Base-by-base conservation (phyloP, 2,888 invertebrate genomes). In the Agrochola litura region DNA sequence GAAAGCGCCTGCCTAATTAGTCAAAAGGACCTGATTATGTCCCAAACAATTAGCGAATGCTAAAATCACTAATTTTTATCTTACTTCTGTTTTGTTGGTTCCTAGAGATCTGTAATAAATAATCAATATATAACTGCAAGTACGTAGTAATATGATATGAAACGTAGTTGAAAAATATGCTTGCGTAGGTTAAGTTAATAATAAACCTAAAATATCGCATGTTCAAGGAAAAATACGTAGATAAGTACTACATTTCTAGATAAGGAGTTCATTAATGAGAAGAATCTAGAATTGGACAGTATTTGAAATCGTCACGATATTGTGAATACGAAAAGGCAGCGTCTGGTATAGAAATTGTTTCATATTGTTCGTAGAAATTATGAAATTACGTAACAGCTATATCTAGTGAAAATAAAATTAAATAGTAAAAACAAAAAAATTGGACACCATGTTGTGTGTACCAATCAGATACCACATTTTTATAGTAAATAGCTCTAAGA, bases 11-110 rank as follows among this genome's bases (percentile, higher is more conserved):
- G 16, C 6, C 2, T 63, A 46, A 56, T 76, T 63, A 76, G n/a
- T 61, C 43, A 19, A 43, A 75, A 76, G 9, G n/a, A 46, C 52
- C 60, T 76, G 41, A 75, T 52, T 75, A 75, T 14, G 43, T 63
- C 19, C n/a, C n/a, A 63, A 63, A 76, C 37, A 63, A 76, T 63
- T 37, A 76, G 43, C 61, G 37, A 61, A 61, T 61, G 37, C 46
- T 63, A 14, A 43, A 46, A 56, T 56, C 25, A 63, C 64, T 37
- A 12, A 25, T 64, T 77, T 64, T 49, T 25, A 64, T 64, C 37
- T 56, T 56, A 46, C 12, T 64, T 76, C 25, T 37, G 22, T 25
- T 25, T 19, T 56, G 5, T 49, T 56, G 19, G 19, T 8, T 56
- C 14, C 37, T 46, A 64, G 12, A 56, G 14, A 46, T 54, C 9